These are phyloP conservation scores for Polyommatus iphigenia DNA, from an alignment of 2,888 invertebrate genomes.

Conservation along the genomic window DNA sequence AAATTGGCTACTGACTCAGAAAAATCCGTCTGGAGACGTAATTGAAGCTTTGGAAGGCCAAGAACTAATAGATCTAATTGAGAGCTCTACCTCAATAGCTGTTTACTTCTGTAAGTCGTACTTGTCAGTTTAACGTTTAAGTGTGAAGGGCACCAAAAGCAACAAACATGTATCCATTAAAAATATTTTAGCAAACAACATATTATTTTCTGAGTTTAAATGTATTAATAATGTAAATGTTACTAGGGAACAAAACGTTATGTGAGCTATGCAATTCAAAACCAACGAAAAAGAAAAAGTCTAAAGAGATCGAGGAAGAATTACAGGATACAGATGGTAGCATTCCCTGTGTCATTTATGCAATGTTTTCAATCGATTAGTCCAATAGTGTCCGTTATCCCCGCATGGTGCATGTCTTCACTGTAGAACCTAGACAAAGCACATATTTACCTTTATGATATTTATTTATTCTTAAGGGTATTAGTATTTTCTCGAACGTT, in stretches of 20 bases:
- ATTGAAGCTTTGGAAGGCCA: constrained; percentile 94
- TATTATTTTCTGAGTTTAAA: neutral
- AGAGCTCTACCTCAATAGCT: constrained; percentile 90
- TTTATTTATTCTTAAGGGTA: neutral
- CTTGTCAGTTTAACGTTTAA: neutral
- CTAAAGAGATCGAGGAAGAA: constrained; percentile 79
- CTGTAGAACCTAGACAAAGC: constrained; percentile 6
- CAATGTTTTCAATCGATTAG: constrained; percentile 27
- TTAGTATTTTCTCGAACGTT: neutral
- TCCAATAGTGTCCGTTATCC: constrained; percentile 38
- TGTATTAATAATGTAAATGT: constrained; percentile 44
- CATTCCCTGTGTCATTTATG: constrained; percentile 38
- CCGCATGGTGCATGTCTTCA: constrained; percentile 55
- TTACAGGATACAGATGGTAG: constrained; percentile 71
- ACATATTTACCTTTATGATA: constrained; percentile 10
- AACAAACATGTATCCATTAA: neutral
- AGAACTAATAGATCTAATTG: constrained; percentile 86
- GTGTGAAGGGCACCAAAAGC: neutral
- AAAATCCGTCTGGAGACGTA: constrained; percentile 94
- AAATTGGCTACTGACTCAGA: constrained; percentile 94
- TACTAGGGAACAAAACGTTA: constrained; percentile 93
- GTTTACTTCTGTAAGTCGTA: constrained; percentile 95
- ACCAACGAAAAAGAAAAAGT: constrained; percentile 81
- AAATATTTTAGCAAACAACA: neutral
- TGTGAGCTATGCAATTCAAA: constrained; percentile 92